Evolutionary conservation across 2,113 vertebrate genomes (phyloP).

Genomic region (Indri indri): DNA sequence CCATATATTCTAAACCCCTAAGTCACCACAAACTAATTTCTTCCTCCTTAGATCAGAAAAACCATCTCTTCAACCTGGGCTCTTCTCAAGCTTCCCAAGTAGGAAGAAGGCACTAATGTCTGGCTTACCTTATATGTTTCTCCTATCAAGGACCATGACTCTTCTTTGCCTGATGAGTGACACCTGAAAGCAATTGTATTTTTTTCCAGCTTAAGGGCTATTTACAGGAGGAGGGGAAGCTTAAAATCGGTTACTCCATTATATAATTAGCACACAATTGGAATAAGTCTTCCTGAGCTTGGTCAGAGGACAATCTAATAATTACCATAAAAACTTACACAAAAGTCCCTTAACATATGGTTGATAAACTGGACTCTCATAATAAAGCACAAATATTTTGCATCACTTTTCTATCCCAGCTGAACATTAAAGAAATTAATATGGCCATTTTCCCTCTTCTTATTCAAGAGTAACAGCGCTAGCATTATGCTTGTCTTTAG

Average conservation of each 20-base stretch:
- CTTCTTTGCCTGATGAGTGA: neutral
- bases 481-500: neutral
- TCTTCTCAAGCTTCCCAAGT: neutral
- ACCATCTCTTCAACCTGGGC: neutral
- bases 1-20: neutral
- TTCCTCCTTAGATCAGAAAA: neutral
- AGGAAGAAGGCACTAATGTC: neutral
- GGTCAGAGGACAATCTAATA: neutral
- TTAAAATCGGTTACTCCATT: neutral
- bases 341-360: neutral
- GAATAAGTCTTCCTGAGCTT: neutral
- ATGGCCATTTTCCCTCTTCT: neutral
- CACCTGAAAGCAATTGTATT: neutral
- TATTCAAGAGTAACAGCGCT: neutral
- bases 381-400: neutral
- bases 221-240: neutral
- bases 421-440: neutral
- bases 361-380: neutral
- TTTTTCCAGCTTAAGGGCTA: neutral
- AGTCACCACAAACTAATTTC: neutral
- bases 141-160: neutral
- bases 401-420: neutral
- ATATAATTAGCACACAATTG: neutral
- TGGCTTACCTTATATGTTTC: neutral
- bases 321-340: neutral